Evolutionary conservation across 2,797 vertebrate species (phyloP).

Genomic region (Intellagama lesueurii): DNA sequence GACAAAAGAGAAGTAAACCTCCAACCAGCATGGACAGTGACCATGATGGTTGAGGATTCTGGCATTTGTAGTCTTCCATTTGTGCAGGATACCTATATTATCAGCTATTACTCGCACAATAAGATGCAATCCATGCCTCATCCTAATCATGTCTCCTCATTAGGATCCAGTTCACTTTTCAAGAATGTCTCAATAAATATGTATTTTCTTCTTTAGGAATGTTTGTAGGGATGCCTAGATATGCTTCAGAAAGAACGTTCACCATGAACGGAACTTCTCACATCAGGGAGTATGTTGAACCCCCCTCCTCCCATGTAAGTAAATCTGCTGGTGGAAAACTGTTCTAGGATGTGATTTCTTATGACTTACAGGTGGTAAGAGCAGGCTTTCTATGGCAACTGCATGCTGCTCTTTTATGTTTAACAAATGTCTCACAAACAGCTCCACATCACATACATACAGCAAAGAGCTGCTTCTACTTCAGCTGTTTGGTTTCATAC

Average conservation of each 20-base stretch:
- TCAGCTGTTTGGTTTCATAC: not conserved
- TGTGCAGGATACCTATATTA: constrained; percentile 35
- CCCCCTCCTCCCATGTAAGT: not conserved
- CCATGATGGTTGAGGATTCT: too few species aligned
- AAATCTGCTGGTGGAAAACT: not conserved
- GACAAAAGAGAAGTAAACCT: constrained; percentile 32
- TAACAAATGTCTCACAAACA: not conserved
- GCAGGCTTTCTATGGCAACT: not conserved
- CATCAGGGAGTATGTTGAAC: not conserved
- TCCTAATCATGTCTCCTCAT: not conserved
- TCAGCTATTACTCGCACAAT: not conserved
- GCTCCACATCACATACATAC: not conserved
- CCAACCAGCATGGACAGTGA: too few species aligned
- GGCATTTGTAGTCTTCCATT: not conserved
- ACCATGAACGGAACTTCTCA: not conserved
- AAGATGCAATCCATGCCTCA: not conserved
- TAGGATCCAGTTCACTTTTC: not conserved
- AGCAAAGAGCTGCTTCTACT: not conserved
- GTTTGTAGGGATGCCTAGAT: not conserved
- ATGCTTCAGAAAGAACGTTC: not conserved
- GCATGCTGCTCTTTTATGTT: not conserved
- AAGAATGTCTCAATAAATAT: not conserved
- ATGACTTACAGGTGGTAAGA: not conserved
- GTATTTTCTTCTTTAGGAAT: not conserved
- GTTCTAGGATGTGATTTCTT: not conserved